Percentiles rank a stretch among this genome's conserved stretches.
phyloP scores from a whole-genome alignment of 2,797 vertebrate species.

The Cyprinodon diabolis region DNA sequence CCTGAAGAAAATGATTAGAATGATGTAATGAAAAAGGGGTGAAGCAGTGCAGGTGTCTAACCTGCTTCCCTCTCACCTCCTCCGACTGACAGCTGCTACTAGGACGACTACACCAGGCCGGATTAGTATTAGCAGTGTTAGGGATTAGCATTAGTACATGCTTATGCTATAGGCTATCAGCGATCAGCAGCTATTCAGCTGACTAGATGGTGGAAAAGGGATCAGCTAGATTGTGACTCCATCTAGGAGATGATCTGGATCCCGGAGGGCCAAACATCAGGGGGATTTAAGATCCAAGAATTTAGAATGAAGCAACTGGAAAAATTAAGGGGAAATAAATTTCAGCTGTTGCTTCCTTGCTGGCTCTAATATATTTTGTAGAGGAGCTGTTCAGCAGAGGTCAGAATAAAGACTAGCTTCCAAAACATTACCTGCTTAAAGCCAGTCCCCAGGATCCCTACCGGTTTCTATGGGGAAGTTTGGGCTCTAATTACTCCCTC shows the following conservation, averaged over 20 bases:
- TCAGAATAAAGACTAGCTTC: too few species aligned
- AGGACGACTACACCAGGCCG: conserved; percentile 36
- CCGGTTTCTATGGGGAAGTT: too few species aligned
- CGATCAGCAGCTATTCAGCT: conserved; percentile 39
- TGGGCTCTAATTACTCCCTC: conserved; percentile 28
- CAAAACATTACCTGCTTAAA: too few species aligned
- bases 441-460: too few species aligned
- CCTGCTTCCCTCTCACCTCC: conserved; percentile 1
- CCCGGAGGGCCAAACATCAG: neutral
- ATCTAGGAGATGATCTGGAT: conserved; percentile 1
- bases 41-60: neutral
- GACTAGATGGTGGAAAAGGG: conserved; percentile 19
- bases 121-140: conserved; percentile 39
- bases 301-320: neutral
- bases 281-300: neutral
- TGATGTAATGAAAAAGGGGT: neutral
- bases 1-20: too few species aligned
- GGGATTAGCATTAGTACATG: conserved; percentile 45
- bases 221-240: conserved; percentile 22
- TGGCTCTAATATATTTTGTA: neutral
- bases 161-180: conserved; percentile 47
- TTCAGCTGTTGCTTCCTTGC: neutral
- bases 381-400: too few species aligned
- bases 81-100: conserved; percentile 42
- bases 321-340: neutral